A percentile compares a stretch with the other conserved stretches of the same genome.
phyloP scores from a whole-genome alignment of 2,113 vertebrate genomes.

The Cyphomyrus discorhynchus region DNA sequence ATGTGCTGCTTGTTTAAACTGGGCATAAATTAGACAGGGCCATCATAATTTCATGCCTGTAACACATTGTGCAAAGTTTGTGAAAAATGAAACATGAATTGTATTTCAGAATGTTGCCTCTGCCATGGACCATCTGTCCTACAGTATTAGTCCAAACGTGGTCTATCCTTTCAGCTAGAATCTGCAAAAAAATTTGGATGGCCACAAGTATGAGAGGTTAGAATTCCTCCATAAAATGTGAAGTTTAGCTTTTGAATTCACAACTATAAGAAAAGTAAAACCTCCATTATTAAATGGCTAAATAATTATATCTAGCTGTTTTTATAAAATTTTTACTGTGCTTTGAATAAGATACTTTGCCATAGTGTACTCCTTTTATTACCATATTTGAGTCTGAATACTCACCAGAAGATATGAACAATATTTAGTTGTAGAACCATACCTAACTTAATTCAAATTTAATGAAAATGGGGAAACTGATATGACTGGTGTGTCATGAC shows the following conservation, averaged over 20 bases:
- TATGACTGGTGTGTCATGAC: background rate
- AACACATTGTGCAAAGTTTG: background rate
- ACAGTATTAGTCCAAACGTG: background rate
- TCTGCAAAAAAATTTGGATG: background rate
- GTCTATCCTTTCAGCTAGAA: background rate
- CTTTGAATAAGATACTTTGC: background rate
- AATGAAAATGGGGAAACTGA: background rate
- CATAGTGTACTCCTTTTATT: background rate
- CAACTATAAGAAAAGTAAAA: background rate
- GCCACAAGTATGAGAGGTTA: background rate
- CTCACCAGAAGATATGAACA: background rate
- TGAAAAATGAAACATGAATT: background rate
- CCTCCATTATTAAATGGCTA: background rate
- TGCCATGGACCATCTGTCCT: background rate
- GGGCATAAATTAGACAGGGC: background rate
- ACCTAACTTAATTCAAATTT: background rate
- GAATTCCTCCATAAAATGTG: background rate
- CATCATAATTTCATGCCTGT: background rate
- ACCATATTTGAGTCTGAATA: background rate
- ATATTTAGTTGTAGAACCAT: background rate
- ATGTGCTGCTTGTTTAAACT: background rate
- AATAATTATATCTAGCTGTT: background rate
- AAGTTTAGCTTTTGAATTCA: background rate
- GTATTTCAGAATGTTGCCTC: background rate
- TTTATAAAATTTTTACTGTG: background rate